Evolutionary conservation across 92 coral and sea anemone genomes (phyloP), one percentile per base, ranked within the genome.

Genomic region (Zoanthus sansibaricus): DNA sequence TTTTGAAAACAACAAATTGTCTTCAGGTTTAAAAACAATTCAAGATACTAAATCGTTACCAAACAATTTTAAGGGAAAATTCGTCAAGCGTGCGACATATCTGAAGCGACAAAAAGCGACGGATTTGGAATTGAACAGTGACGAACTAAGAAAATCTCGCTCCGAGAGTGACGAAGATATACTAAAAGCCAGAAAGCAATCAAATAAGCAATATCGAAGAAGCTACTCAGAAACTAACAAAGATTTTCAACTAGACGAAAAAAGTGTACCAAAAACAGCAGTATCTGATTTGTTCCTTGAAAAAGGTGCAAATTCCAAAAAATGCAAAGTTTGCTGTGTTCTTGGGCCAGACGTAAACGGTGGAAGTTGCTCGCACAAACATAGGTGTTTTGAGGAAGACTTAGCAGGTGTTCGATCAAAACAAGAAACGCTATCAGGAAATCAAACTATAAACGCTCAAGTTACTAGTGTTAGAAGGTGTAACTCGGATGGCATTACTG

Each of bases 251-350:
- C 61, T 20, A 18, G 71, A 13, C 21, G 44, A 64, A 37, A 16
- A 20, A 42, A 0, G 46, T 14, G 51, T 74, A 62, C 75, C 59
- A 67, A 47, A 25, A 54, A 9, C 66, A 20, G 20, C 64, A 20
- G 42, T 80, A 20, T 66, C 85, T 17, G 74, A 80, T 49, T 45
- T 48, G 25, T 80, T 74, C 33, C 75, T 80, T 64, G 74, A 80
- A 66, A 47, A 31, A 45, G 45, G 85, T 13, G 16, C 49, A 4
- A 25, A 58, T 4, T 79, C 54, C 2, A 80, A 15, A 80, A 80
- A 71, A 69, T 80, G 85, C 13, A 80, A 80, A 64, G 66, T 80
- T 80, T 80, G 85, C 47, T n/a, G 85, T 47, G 48, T 80, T 67
- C 75, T 80, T 5, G 85, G 85, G 18, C 85, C 85, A 5, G 32